Conservation (phyloP, 2,888 invertebrate genomes). For the Linhomoeus sp. region DNA sequence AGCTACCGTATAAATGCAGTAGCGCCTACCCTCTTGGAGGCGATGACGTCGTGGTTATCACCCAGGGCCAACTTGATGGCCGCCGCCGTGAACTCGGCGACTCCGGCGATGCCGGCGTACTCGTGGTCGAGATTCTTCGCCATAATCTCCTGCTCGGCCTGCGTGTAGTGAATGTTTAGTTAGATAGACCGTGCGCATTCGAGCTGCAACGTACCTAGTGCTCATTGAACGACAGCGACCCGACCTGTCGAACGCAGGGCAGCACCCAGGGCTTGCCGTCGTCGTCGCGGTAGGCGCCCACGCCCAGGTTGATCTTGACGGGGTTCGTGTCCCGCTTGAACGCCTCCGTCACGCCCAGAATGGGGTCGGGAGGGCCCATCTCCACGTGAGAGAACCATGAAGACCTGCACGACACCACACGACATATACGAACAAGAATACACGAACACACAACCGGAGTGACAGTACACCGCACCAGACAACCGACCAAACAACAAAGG, state of each 20-base stretch:
- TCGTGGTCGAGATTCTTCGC: conserved; percentile 62
- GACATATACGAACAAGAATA: no score
- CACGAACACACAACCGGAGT: no score
- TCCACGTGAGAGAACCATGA: conserved; percentile 44
- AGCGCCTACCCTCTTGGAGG: conserved; percentile 53
- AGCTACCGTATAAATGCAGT: no score
- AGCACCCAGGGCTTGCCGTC: conserved; percentile 85
- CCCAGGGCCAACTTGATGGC: conserved; percentile 73
- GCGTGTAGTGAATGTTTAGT: not conserved
- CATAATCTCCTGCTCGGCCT: conserved; percentile 62
- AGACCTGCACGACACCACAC: no score
- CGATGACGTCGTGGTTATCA: conserved; percentile 45
- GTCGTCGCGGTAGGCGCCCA: conserved; percentile 79
- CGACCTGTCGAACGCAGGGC: conserved; percentile 48
- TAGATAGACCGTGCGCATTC: no score
- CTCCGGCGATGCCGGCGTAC: conserved; percentile 76
- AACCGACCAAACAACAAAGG: no score
- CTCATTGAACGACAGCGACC: no score
- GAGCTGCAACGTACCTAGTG: no score
- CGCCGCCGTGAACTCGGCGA: conserved; percentile 58
- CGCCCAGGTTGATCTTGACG: conserved; percentile 72
- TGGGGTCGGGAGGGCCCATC: conserved; percentile 95
- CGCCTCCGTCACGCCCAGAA: conserved; percentile 89
- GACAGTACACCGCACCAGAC: no score
- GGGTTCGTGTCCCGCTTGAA: conserved; percentile 69